A percentile compares a stretch with the other conserved stretches of the same genome.
Conservation (phyloP, 2,113 vertebrate genomes). For the Gambusia affinis region DNA sequence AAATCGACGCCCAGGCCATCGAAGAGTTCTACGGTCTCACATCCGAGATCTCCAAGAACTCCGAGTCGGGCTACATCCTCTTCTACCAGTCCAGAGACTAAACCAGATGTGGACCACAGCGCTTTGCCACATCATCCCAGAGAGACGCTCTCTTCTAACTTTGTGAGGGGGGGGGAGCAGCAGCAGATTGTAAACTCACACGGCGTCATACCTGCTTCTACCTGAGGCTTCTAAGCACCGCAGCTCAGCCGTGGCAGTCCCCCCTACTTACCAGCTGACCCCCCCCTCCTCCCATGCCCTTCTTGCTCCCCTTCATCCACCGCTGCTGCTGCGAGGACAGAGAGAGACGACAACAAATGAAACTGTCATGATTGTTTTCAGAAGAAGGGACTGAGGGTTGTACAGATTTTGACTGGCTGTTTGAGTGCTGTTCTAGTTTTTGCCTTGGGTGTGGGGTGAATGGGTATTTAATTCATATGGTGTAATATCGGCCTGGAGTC, state of each 20-base stretch:
- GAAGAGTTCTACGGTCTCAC: slow-evolving; percentile 98
- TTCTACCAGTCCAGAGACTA: slow-evolving; percentile 99
- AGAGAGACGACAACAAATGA: slow-evolving; percentile 64
- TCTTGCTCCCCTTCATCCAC: slow-evolving; percentile 21
- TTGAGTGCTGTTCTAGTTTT: slow-evolving; percentile 68
- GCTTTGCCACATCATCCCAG: slow-evolving; percentile 38
- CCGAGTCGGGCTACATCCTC: slow-evolving; percentile 98
- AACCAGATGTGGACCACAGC: slow-evolving; percentile 51
- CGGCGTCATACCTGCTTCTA: slow-evolving; percentile 53
- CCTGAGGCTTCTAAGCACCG: slow-evolving; percentile 63
- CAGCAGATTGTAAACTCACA: slow-evolving; percentile 40
- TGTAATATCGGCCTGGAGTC: slow-evolving; percentile 66
- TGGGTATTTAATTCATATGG: slow-evolving; percentile 76
- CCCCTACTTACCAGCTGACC: slow-evolving; percentile 30
- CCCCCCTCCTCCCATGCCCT: slow-evolving; percentile 10
- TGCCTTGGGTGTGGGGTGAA: slow-evolving; percentile 68
- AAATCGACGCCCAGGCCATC: slow-evolving; percentile 98
- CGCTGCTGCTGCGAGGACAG: slow-evolving; percentile 60
- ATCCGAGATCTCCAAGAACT: slow-evolving; percentile 99
- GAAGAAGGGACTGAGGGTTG: slow-evolving; percentile 56
- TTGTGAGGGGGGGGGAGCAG: background rate
- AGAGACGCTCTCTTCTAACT: slow-evolving; percentile 42
- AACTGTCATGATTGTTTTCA: slow-evolving; percentile 70
- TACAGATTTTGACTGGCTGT: slow-evolving; percentile 68
- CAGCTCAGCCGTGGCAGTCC: slow-evolving; percentile 59